A percentile compares a stretch with the other conserved stretches of the same genome.
Evolutionary conservation across 2,797 vertebrate genomes (phyloP).

Genomic region (Acropternis orthonyx): DNA sequence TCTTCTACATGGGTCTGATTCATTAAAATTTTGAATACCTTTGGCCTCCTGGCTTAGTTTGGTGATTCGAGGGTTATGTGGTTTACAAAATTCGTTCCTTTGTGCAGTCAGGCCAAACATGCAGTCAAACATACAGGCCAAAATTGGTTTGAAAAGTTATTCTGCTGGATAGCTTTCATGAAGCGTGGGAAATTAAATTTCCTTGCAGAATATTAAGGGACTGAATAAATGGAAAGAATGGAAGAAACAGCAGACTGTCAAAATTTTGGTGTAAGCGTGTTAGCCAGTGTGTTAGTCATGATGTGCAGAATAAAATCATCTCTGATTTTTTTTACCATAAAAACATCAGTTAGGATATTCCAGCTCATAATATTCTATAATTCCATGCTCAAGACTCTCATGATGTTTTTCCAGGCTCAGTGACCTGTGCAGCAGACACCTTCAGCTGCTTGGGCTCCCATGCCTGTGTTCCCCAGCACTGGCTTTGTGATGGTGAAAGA

Average conservation of each 20-base stretch:
- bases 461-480: constrained; percentile 87
- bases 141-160: background rate
- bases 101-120: background rate
- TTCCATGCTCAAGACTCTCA: rapidly evolving
- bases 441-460: constrained; percentile 92
- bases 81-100: background rate
- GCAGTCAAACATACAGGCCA: background rate
- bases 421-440: constrained; percentile 87
- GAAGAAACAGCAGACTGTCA: background rate
- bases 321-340: background rate
- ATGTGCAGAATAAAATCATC: background rate
- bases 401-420: constrained; percentile 75
- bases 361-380: background rate
- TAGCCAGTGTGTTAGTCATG: background rate
- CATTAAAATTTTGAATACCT: background rate
- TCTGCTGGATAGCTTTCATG: background rate
- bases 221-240: background rate
- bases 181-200: background rate
- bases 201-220: background rate
- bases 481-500: constrained; percentile 94
- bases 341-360: rapidly evolving
- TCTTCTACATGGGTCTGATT: background rate
- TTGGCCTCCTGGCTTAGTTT: background rate
- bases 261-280: background rate
- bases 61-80: background rate